Evolutionary conservation across 2,797 vertebrate genomes (phyloP), one percentile per base, ranked within the genome.

Genomic region (Lateolabrax maculatus): DNA sequence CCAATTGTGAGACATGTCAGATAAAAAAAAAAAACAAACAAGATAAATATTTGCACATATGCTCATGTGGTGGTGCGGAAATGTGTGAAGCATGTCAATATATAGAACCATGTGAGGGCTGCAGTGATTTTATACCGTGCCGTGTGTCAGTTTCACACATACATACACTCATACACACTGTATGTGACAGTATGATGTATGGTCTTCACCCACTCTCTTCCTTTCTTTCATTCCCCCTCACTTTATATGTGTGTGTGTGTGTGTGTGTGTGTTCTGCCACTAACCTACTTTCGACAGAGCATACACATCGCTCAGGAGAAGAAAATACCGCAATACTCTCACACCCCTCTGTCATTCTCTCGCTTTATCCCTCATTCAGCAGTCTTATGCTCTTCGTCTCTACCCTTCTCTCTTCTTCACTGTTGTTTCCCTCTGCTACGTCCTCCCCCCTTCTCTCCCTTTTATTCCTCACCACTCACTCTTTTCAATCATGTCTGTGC

Each of bases 261-360:
- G 31, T 62, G 27, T 79, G 71, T 75, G 80, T 75, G 79, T 77
- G 53, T 68, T 77, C 70, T 83, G 80, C 80, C 73, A 71, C 79
- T 92, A 91, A 92, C 91, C 92, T 87, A 90, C 82, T 93, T 92
- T 91, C 62, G 1, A 65, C 62, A 29, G 66, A 69, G 78, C 83
- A 81, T 68, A 60, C 79, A 84, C 58, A 57, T 34, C n/a, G 53
- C 66, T 84, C 58, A 72, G 77, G 52, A 81, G 85, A 56, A 84
- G 75, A 91, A 91, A 89, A 91, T 88, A 84, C 87, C 61, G 90
- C 90, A 91, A 90, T 90, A 85, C 84, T 88, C 79, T 89, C 81
- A 72, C 74, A 84, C 81, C 65, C 70, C 73, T 87, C 68, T 74
- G 70, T 84, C 77, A 78, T 84, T 83, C 77, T 78, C 55, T 60